These are phyloP conservation scores for Turritopsis rubra DNA, from an alignment of 30 jellyfish, hydroid and myxozoan genomes.

Conservation along the genomic window DNA sequence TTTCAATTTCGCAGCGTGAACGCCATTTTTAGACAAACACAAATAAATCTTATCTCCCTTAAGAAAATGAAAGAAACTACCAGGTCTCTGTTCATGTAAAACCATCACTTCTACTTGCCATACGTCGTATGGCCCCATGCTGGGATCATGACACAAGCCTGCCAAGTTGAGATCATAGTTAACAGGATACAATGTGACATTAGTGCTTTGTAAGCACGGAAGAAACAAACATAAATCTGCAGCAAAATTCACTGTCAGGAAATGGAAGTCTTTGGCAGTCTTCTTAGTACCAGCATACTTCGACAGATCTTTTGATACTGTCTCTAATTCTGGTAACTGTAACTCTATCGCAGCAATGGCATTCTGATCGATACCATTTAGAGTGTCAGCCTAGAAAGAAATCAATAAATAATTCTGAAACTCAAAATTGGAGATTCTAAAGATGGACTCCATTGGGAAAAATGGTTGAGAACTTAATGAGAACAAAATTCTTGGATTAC, in stretches of 20 bases:
- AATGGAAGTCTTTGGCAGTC: slow-evolving; percentile 30
- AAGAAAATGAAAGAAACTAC: slow-evolving; percentile 49
- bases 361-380: slow-evolving; percentile 9
- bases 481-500: too few relatives aligned
- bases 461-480: too few relatives aligned
- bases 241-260: slow-evolving; percentile 42
- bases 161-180: slow-evolving; percentile 45
- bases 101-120: slow-evolving; percentile 77
- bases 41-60: slow-evolving; percentile 34
- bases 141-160: slow-evolving; percentile 63
- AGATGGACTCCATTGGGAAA: too few relatives aligned
- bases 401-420: too few relatives aligned
- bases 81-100: slow-evolving; percentile 16
- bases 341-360: slow-evolving; percentile 21
- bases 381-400: neutral
- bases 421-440: too few relatives aligned
- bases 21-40: slow-evolving; percentile 61
- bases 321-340: slow-evolving; percentile 22
- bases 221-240: slow-evolving; percentile 64
- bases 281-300: slow-evolving; percentile 12
- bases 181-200: slow-evolving; percentile 43
- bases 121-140: slow-evolving; percentile 61
- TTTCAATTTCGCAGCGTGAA: slow-evolving; percentile 39
- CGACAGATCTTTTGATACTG: slow-evolving; percentile 35
- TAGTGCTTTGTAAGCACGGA: slow-evolving; percentile 53